phyloP scores from a whole-genome alignment of 1,140 invertebrate species.

The Phocides pigmalion region DNA sequence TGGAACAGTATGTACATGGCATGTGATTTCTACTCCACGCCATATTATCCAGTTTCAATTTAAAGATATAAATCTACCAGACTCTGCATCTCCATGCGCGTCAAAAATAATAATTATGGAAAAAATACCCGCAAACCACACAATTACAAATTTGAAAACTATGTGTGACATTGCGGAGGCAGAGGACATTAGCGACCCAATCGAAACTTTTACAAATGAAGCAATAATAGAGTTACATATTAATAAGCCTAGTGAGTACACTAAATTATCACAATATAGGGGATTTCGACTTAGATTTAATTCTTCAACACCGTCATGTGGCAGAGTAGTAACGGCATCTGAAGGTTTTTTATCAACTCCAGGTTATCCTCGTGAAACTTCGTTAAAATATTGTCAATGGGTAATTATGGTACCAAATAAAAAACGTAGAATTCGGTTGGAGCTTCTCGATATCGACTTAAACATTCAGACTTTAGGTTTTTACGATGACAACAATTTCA shows the following conservation, averaged over 20 bases:
- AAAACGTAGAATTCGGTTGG: constrained; percentile 76
- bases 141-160: constrained; percentile 49
- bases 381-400: constrained; percentile 87
- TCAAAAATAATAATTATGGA: constrained; percentile 69
- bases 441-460: constrained; percentile 56
- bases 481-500: constrained; percentile 77
- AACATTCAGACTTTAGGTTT: constrained; percentile 52
- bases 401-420: constrained; percentile 85
- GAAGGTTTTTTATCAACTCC: constrained; percentile 87
- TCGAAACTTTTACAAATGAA: constrained; percentile 65
- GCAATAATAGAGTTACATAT: constrained; percentile 76
- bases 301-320: constrained; percentile 84
- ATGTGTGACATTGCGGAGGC: constrained; percentile 62
- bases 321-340: constrained; percentile 83
- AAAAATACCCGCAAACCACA: constrained; percentile 51
- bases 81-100: constrained; percentile 58
- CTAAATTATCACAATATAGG: constrained; percentile 48
- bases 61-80: constrained; percentile 60
- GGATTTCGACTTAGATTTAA: constrained; percentile 65
- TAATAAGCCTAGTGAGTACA: constrained; percentile 75
- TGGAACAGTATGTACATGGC: constrained; percentile 86
- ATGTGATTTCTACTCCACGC: constrained; percentile 79
- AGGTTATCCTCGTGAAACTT: constrained; percentile 86
- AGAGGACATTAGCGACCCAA: constrained; percentile 34
- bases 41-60: constrained; percentile 82